These are phyloP conservation scores for Vidua chalybeata DNA, from an alignment of 2,113 vertebrate species.

Conservation along the genomic window DNA sequence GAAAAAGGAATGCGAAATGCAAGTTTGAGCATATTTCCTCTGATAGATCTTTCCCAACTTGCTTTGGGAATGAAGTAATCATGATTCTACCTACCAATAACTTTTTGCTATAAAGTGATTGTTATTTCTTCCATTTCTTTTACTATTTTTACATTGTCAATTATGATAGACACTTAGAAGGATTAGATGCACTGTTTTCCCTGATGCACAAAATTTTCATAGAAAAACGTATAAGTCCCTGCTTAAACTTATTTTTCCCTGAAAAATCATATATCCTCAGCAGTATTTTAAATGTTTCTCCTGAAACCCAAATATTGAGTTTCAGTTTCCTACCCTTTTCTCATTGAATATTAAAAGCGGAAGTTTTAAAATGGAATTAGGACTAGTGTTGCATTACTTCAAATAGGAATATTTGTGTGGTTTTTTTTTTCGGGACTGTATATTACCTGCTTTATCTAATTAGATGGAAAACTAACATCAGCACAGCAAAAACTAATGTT, in stretches of 20 bases:
- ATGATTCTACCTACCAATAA: background rate
- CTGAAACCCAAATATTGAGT: background rate
- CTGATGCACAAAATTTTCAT: background rate
- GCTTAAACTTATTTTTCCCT: background rate
- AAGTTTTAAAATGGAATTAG: background rate
- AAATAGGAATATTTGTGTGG: background rate
- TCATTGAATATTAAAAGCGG: background rate
- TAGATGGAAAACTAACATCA: slow-evolving; percentile 28
- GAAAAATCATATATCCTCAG: background rate
- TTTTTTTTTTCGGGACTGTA: background rate
- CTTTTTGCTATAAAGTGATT: background rate
- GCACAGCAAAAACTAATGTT: background rate
- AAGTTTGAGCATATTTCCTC: background rate
- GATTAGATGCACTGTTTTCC: background rate
- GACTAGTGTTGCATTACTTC: background rate
- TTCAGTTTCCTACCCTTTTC: background rate
- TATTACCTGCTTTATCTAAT: background rate
- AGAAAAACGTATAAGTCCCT: background rate
- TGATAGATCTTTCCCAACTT: background rate
- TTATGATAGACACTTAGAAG: background rate
- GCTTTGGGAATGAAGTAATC: background rate
- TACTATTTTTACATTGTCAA: background rate
- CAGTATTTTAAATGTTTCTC: background rate
- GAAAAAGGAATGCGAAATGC: background rate
- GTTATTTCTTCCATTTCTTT: background rate